Percentiles rank a stretch among this genome's conserved stretches.
These are phyloP conservation scores for Chaenogobius annularis DNA, from an alignment of 2,113 vertebrate species.

Conservation along the genomic window DNA sequence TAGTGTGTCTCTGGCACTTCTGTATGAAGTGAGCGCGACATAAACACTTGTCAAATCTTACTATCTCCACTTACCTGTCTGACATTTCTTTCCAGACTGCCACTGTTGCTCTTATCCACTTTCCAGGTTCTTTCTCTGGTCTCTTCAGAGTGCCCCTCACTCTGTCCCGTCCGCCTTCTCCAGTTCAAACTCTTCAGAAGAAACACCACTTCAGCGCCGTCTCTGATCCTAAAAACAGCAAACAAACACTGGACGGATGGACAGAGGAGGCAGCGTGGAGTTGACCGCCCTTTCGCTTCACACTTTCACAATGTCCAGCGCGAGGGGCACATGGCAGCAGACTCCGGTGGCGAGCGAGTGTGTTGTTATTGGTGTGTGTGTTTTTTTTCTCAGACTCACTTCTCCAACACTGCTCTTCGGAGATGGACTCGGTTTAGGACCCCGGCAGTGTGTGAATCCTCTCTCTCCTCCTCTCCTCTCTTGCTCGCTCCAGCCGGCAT, in stretches of 20 bases:
- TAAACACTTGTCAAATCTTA: constrained; percentile 49
- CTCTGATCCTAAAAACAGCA: constrained; percentile 60
- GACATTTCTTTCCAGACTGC: constrained; percentile 80
- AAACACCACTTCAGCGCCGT: constrained; percentile 31
- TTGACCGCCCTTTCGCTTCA: constrained; percentile 42
- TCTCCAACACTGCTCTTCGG: constrained; percentile 72
- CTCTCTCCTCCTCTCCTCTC: constrained; percentile 40
- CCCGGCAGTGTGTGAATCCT: constrained; percentile 72
- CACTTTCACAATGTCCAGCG: constrained; percentile 67
- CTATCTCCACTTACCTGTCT: constrained; percentile 76
- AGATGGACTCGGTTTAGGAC: constrained; percentile 78
- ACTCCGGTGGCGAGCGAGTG: constrained; percentile 48
- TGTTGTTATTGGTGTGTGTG: constrained; percentile 34
- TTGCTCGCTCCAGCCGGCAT: constrained; percentile 56
- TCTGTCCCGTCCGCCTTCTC: constrained; percentile 54
- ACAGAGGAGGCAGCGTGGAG: constrained; percentile 57
- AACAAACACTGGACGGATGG: constrained; percentile 60
- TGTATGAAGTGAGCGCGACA: constrained; percentile 18
- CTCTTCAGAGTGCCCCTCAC: constrained; percentile 43
- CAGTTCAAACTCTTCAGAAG: constrained; percentile 53
- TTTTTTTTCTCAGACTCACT: constrained; percentile 72
- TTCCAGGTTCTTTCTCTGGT: constrained; percentile 53
- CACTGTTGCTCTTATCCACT: constrained; percentile 65
- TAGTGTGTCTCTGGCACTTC: background rate
- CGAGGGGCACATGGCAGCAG: constrained; percentile 56